Evolutionary conservation across 2,888 invertebrate genomes (phyloP).

Genomic region (Drosophila paranaensis): DNA sequence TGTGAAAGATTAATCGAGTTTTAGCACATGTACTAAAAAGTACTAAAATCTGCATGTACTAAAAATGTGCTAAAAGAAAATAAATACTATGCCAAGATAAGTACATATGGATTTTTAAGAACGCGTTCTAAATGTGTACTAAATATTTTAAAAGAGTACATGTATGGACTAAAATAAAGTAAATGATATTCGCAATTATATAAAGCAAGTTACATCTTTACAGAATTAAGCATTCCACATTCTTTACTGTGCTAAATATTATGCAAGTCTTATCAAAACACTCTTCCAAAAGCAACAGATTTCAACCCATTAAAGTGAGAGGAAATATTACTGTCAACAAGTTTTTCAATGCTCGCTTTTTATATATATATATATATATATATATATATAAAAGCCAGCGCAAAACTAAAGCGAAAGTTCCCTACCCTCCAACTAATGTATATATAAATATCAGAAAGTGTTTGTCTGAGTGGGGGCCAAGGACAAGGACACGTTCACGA

Average conservation of each 20-base stretch:
- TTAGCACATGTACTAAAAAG: background rate
- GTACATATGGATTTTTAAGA: background rate
- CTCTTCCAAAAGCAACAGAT: background rate
- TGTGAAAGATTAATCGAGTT: background rate
- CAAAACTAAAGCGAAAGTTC: slow-evolving; percentile 76
- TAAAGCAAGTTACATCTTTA: background rate
- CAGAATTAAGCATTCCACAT: background rate
- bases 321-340: slow-evolving; percentile 53
- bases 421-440: slow-evolving; percentile 37
- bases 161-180: background rate
- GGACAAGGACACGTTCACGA: slow-evolving; percentile 78
- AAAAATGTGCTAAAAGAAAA: background rate
- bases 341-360: slow-evolving; percentile 38
- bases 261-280: background rate
- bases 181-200: background rate
- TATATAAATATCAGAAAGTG: slow-evolving; percentile 59
- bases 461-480: slow-evolving; percentile 71
- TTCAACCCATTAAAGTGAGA: background rate
- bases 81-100: too few relatives aligned
- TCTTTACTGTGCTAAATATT: background rate
- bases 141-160: background rate
- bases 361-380: slow-evolving; percentile 42
- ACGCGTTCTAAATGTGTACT: background rate
- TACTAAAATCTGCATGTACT: background rate
- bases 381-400: slow-evolving; percentile 62